phyloP scores from a whole-genome alignment of 2,797 vertebrate species.

The Arctocebus calabarensis region DNA sequence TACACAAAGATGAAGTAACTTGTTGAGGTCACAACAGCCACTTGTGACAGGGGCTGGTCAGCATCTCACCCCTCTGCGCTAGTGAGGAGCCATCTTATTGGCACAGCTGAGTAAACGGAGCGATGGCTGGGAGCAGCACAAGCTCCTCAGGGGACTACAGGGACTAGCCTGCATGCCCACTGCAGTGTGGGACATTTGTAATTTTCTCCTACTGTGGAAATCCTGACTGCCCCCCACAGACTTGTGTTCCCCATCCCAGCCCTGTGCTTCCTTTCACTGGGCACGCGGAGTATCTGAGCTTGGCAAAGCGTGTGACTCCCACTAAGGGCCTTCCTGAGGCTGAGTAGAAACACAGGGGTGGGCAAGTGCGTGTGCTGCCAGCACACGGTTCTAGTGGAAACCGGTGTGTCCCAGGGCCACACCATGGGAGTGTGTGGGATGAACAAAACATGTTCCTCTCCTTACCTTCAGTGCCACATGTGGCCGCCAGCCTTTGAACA shows the following conservation, averaged over 20 bases:
- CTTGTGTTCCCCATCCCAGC: not conserved
- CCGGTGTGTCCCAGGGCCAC: not conserved
- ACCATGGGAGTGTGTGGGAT: not conserved
- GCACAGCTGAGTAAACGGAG: too few species aligned
- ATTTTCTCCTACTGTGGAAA: not conserved
- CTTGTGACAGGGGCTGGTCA: not conserved
- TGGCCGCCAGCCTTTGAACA: not conserved
- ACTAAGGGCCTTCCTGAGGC: not conserved
- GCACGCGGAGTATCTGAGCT: not conserved
- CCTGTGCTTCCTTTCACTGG: not conserved
- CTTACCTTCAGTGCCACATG: not conserved
- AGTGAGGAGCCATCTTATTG: not conserved
- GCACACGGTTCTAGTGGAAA: not conserved
- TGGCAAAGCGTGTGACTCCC: not conserved
- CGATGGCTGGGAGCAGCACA: rapidly evolving
- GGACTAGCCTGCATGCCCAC: too few species aligned
- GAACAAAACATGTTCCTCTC: not conserved
- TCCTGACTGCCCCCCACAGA: not conserved
- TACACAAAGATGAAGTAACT: not conserved
- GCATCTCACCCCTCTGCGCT: rapidly evolving
- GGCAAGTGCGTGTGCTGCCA: not conserved
- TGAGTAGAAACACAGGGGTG: not conserved
- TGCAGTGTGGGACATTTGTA: not conserved
- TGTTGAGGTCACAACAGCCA: not conserved
- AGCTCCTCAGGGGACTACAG: not conserved